Base-by-base conservation (phyloP, 2,113 vertebrate genomes). In the Orycteropus afer region DNA sequence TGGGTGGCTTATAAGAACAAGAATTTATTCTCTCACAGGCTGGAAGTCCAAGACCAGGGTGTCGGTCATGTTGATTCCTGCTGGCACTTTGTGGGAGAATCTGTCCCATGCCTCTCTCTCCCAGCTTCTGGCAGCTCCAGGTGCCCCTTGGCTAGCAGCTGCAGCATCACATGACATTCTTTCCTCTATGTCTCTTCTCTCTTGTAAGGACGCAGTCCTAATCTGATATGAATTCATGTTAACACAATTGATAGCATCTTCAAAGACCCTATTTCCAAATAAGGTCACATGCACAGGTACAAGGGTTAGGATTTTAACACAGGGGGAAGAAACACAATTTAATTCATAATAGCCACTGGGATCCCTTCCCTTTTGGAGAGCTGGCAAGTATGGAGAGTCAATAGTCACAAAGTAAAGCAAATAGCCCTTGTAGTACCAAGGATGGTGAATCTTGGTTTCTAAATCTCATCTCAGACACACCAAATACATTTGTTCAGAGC, bases 401-500 rank as follows among this genome's bases (percentile, higher is more conserved):
- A 23, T 15, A 89, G 53, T 49, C 27, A 57, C 59, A 25, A 55
- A 53, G 47, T 25, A 61, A 90, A 89, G n/a, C 69, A 40, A 71
- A 40, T 2, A 5, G 20, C 20, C 59, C 5, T 37, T 27, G 17
- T 8, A 23, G 20, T 2, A 32, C 69, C 7, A 32, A 49, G 20
- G 57, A 22, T 17, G 42, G 11, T 8, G 49, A 84, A 83, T 40
- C 34, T 55, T 45, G 55, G 27, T 40, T 40, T 73, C 32, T 29
- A 13, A 22, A 8, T 59, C 1, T 81, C 32, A n/a, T 55, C 53
- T 45, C 76, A 2, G 22, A 23, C 9, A 13, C 34, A 10, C 27
- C 51, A n/a, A 2, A 0, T 27, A 0, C 8, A 2, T 42, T 25
- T 47, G 20, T n/a, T 45, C 23, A n/a, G 13, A 0, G 0, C 17